Conservation (phyloP, 2,888 invertebrate genomes). For the Conus canariensis region DNA sequence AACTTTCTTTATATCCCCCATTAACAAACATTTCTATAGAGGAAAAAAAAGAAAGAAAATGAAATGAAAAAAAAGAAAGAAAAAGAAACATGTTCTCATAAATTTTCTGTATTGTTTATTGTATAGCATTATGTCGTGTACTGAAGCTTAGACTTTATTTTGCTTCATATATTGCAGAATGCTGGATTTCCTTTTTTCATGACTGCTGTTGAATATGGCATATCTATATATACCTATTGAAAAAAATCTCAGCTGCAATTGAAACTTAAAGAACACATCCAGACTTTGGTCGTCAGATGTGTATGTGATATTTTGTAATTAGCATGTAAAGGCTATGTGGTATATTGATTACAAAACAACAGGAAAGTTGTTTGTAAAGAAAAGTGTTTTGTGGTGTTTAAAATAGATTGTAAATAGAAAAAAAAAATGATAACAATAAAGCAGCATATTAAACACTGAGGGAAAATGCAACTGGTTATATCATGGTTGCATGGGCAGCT, state of each 20-base stretch:
- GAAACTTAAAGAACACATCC: conserved; percentile 22
- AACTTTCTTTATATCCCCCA: neutral
- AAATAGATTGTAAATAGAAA: conserved; percentile 15
- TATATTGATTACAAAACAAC: neutral
- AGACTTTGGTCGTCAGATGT: conserved; percentile 7
- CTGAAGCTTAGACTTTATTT: neutral
- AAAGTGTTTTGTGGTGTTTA: neutral
- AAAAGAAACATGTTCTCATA: neutral
- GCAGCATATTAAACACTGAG: neutral
- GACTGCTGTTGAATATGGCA: neutral
- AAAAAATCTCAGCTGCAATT: neutral
- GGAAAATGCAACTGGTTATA: conserved; percentile 15
- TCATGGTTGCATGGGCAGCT: conserved; percentile 34
- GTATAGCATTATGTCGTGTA: neutral
- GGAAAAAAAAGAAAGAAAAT: neutral
- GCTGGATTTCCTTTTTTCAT: neutral
- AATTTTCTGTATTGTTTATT: neutral
- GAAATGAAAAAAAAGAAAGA: neutral
- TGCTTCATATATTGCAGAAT: neutral
- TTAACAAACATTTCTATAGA: neutral
- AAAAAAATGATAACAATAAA: neutral
- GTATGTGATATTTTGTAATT: conserved; percentile 33
- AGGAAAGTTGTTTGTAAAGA: neutral
- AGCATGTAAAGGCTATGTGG: conserved; percentile 14
- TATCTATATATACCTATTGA: neutral